Conservation (phyloP, 1,140 invertebrate genomes). For the Hirudo medicinalis region DNA sequence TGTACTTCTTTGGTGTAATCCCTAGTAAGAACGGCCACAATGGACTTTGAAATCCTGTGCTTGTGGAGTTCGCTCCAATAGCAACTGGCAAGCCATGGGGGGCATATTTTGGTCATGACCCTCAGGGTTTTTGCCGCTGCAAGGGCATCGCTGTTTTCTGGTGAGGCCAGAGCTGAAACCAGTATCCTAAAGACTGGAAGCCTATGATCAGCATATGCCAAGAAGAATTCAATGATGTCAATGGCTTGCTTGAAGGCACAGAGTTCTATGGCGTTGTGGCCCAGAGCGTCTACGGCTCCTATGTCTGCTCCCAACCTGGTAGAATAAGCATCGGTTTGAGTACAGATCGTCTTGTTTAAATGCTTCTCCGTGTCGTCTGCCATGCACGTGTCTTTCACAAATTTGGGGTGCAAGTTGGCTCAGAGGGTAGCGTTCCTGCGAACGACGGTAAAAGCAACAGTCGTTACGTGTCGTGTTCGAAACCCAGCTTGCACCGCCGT, state of each 20-base stretch:
- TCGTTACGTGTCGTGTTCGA: too few relatives aligned
- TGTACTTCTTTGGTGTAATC: neutral
- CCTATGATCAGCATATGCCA: conserved; percentile 28
- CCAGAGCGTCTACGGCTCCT: conserved; percentile 30
- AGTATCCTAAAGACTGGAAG: conserved; percentile 39
- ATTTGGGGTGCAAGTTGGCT: too few relatives aligned
- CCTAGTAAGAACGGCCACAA: neutral
- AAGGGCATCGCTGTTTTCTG: conserved; percentile 34
- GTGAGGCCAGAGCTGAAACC: conserved; percentile 32
- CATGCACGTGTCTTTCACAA: too few relatives aligned
- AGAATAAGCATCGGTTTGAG: neutral
- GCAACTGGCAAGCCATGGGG: neutral
- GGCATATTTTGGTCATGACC: conserved; percentile 28
- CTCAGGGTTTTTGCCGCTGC: conserved; percentile 34
- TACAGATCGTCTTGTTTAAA: too few relatives aligned
- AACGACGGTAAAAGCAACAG: too few relatives aligned
- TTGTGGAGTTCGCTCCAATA: conserved; percentile 19
- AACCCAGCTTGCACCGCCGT: too few relatives aligned
- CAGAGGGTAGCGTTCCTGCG: too few relatives aligned
- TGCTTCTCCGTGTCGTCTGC: too few relatives aligned
- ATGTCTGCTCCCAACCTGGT: conserved; percentile 19
- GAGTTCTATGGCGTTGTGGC: conserved; percentile 38
- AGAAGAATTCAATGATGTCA: conserved; percentile 33
- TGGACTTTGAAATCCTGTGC: conserved; percentile 13
- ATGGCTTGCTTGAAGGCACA: conserved; percentile 33